phyloP scores from a whole-genome alignment of 1,140 invertebrate genomes.

The Drosophila parvula region DNA sequence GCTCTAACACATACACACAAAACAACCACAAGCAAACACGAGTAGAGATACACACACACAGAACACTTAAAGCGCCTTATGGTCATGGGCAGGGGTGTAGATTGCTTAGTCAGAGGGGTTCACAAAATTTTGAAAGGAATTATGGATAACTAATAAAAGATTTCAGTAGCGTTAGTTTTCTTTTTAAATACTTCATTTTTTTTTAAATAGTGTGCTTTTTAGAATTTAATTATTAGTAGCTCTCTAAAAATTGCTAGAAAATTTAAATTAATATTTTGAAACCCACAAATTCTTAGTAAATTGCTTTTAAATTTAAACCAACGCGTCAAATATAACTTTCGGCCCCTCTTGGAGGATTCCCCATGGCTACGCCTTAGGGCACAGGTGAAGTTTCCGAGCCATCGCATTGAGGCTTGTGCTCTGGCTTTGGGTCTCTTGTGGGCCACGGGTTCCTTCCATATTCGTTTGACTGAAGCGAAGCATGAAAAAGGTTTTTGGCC shows the following conservation, averaged over 20 bases:
- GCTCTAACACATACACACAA: conserved; percentile 20
- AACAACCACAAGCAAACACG: conserved; percentile 15
- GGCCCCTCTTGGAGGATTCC: background rate
- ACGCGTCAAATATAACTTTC: background rate
- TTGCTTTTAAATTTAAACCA: background rate
- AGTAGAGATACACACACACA: conserved; percentile 2
- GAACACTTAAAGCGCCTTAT: conserved; percentile 4
- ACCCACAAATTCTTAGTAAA: too few relatives aligned
- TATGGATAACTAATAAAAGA: too few relatives aligned
- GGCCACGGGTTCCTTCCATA: conserved; percentile 35
- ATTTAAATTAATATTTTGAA: too few relatives aligned
- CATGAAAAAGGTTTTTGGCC: conserved; percentile 80
- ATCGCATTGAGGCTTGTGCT: conserved; percentile 46
- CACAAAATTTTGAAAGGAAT: background rate
- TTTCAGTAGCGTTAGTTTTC: too few relatives aligned
- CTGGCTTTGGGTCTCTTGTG: conserved; percentile 26
- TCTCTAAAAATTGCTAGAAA: background rate
- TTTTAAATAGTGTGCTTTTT: background rate
- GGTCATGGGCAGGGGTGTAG: conserved; percentile 3
- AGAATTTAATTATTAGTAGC: background rate
- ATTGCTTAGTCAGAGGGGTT: background rate
- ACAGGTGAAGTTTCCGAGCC: conserved; percentile 64
- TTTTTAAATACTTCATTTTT: too few relatives aligned
- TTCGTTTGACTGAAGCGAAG: conserved; percentile 59
- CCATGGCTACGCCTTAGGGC: background rate